Conservation (phyloP, 2,888 invertebrate genomes). For the Diabrotica balteata region DNA sequence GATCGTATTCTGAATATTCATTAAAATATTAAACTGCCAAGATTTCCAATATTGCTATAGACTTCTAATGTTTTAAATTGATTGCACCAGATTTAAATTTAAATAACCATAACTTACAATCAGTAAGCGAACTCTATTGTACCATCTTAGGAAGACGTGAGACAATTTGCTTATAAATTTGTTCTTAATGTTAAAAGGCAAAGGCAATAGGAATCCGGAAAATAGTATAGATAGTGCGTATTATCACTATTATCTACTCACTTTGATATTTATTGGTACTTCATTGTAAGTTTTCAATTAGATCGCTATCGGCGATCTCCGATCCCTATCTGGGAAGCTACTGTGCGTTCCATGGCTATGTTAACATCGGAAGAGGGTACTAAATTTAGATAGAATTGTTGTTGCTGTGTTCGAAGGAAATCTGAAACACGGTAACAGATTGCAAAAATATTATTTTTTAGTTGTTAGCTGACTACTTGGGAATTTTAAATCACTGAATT, state of each 20-base stretch:
- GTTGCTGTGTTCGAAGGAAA: background rate
- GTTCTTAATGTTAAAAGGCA: conserved; percentile 35
- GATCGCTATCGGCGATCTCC: conserved; percentile 55
- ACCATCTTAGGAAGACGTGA: conserved; percentile 27
- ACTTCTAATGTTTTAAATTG: too few species aligned
- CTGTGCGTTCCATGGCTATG: conserved; percentile 46
- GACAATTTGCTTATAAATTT: conserved; percentile 55
- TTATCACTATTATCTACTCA: conserved; percentile 39
- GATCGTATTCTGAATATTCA: too few species aligned
- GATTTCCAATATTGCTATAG: too few species aligned
- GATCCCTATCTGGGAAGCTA: conserved; percentile 52
- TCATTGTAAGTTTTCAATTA: conserved; percentile 50
- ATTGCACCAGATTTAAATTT: too few species aligned
- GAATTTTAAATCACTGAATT: too few species aligned
- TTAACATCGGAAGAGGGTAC: conserved; percentile 41
- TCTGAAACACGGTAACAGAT: background rate
- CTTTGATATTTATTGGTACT: conserved; percentile 40
- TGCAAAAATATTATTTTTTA: background rate
- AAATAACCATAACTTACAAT: background rate
- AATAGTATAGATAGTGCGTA: conserved; percentile 28
- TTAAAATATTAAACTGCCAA: too few species aligned
- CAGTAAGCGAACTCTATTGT: conserved; percentile 15
- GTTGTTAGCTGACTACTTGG: too few species aligned
- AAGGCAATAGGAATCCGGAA: conserved; percentile 34
- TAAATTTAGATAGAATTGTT: conserved; percentile 19